These are phyloP conservation scores for Esox niger DNA, from an alignment of 2,113 vertebrate species.

Conservation along the genomic window DNA sequence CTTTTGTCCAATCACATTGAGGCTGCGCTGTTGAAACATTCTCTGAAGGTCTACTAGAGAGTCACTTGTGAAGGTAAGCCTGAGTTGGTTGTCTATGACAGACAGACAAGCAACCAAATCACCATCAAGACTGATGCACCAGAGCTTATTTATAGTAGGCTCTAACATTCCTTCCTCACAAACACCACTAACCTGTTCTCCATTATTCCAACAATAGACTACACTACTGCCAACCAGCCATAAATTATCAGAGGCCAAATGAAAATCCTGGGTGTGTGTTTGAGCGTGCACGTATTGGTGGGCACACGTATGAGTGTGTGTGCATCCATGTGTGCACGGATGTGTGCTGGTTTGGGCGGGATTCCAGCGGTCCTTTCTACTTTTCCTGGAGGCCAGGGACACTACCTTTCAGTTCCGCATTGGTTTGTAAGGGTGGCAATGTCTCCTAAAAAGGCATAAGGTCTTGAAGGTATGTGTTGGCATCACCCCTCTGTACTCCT, in stretches of 20 bases:
- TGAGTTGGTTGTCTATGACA: neutral
- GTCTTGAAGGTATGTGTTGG: slow-evolving; percentile 14
- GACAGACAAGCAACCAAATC: slow-evolving; percentile 28
- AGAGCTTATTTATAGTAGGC: slow-evolving; percentile 43
- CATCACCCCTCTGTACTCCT: neutral
- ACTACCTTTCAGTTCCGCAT: slow-evolving; percentile 31
- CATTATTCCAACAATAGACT: neutral
- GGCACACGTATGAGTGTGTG: neutral
- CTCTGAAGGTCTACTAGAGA: slow-evolving; percentile 42
- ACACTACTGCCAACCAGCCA: neutral
- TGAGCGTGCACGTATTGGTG: neutral
- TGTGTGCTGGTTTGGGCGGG: neutral
- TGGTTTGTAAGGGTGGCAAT: slow-evolving; percentile 18
- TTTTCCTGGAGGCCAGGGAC: slow-evolving; percentile 17
- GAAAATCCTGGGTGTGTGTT: neutral
- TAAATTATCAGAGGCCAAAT: slow-evolving; percentile 6
- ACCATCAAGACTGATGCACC: slow-evolving; percentile 43
- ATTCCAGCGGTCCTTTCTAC: slow-evolving; percentile 22
- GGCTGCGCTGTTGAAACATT: slow-evolving; percentile 19
- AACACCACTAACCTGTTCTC: slow-evolving; percentile 16
- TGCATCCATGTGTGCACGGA: neutral
- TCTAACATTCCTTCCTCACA: slow-evolving; percentile 34
- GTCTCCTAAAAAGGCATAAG: slow-evolving; percentile 53
- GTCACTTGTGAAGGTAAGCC: neutral
- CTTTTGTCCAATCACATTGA: slow-evolving; percentile 30